Evolutionary conservation across 1,140 invertebrate genomes (phyloP).

Genomic region (Trichonephila clavipes): DNA sequence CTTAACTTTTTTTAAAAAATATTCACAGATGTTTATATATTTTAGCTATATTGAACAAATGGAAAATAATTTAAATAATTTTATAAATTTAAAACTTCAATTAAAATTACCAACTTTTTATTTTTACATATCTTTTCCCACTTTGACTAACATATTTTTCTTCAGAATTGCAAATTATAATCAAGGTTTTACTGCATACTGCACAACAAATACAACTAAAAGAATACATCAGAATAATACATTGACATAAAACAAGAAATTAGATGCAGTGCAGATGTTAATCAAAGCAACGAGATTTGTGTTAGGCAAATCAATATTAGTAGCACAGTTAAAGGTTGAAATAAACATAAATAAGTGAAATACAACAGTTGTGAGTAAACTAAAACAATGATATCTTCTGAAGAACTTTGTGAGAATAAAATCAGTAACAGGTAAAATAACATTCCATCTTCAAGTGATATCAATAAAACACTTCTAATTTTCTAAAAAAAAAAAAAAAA

Average conservation of each 20-base stretch:
- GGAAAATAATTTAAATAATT: too few relatives aligned
- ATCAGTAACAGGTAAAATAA: neutral
- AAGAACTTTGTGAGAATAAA: conserved; percentile 13
- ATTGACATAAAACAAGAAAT: conserved; percentile 43
- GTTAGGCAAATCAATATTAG: conserved; percentile 73
- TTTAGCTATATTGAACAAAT: too few relatives aligned
- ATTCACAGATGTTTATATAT: too few relatives aligned
- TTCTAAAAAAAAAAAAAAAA: neutral
- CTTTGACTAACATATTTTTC: too few relatives aligned
- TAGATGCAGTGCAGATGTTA: conserved; percentile 67
- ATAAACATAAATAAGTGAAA: conserved; percentile 61
- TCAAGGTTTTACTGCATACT: conserved; percentile 29
- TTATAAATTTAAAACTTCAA: too few relatives aligned
- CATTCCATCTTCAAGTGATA: neutral
- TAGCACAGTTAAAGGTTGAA: conserved; percentile 48
- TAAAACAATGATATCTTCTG: conserved; percentile 31
- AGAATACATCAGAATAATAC: neutral
- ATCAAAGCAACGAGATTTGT: conserved; percentile 53
- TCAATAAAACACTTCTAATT: conserved; percentile 5
- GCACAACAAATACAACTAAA: conserved; percentile 14
- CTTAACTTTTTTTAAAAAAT: too few relatives aligned
- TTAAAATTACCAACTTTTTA: too few relatives aligned
- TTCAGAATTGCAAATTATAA: neutral
- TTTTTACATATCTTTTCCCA: too few relatives aligned
- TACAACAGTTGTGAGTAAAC: conserved; percentile 47